These are phyloP conservation scores for Steatornis caripensis DNA, from an alignment of 2,113 vertebrate genomes.

Conservation along the genomic window DNA sequence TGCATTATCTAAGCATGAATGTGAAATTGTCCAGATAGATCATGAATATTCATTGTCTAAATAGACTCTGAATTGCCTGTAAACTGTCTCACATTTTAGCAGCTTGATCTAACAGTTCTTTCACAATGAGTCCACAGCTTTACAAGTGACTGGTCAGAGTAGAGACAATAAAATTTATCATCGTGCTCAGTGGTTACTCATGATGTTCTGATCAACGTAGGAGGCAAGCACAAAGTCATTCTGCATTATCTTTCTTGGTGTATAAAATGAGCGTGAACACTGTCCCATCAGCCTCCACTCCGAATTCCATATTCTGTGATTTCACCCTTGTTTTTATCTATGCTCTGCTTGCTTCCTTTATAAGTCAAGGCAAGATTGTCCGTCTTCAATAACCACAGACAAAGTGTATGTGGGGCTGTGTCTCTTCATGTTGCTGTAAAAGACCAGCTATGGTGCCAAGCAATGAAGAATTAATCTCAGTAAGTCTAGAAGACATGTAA, in stretches of 20 bases:
- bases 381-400: neutral
- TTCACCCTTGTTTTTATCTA: neutral
- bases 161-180: neutral
- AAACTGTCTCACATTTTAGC: conserved; percentile 9
- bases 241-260: neutral
- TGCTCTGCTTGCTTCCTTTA: neutral
- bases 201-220: neutral
- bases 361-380: neutral
- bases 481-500: neutral
- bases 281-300: neutral
- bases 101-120: neutral
- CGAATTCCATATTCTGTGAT: neutral
- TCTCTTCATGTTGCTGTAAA: neutral
- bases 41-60: conserved; percentile 52
- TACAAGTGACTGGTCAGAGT: neutral
- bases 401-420: neutral
- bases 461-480: neutral
- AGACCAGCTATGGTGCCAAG: neutral
- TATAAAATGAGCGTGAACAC: neutral
- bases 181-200: neutral
- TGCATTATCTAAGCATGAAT: conserved; percentile 42
- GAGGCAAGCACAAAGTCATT: neutral
- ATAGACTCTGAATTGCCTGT: conserved; percentile 23
- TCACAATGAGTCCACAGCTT: neutral
- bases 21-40: conserved; percentile 43